Evolutionary conservation across 2,113 vertebrate genomes (phyloP).

Genomic region (Macroglossus sobrinus): DNA sequence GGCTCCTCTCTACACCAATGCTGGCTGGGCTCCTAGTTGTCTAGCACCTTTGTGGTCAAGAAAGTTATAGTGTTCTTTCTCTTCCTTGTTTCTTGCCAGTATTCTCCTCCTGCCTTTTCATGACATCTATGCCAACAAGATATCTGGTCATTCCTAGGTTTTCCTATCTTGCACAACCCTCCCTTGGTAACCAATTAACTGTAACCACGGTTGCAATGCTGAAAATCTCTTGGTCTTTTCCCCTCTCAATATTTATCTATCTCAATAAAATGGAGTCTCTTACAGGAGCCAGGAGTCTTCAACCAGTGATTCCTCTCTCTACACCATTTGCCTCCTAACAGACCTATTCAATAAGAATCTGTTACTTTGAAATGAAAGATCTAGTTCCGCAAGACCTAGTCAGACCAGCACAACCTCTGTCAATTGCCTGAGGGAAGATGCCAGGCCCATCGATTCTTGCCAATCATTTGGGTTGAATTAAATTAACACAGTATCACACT

Average conservation of each 20-base stretch:
- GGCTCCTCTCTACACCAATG: background rate
- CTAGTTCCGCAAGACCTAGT: background rate
- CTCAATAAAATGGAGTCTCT: conserved; percentile 17
- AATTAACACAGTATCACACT: conserved; percentile 18
- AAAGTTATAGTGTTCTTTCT: background rate
- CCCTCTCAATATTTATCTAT: background rate
- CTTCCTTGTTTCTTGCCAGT: background rate
- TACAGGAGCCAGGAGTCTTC: background rate
- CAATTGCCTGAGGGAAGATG: background rate
- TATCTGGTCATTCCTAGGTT: background rate
- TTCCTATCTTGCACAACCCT: background rate
- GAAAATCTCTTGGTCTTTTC: background rate
- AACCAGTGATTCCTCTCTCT: background rate
- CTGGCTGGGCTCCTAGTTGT: background rate
- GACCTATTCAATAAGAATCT: background rate
- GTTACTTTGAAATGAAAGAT: background rate
- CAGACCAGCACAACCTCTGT: background rate
- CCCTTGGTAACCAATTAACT: background rate
- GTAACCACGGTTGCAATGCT: background rate
- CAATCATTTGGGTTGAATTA: conserved; percentile 11
- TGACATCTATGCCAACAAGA: background rate
- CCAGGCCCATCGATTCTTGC: background rate
- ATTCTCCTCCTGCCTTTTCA: background rate
- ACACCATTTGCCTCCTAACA: background rate
- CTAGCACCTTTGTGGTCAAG: conserved; percentile 15